phyloP scores from a whole-genome alignment of 2,888 invertebrate species.

The Argyra leucocephala region DNA sequence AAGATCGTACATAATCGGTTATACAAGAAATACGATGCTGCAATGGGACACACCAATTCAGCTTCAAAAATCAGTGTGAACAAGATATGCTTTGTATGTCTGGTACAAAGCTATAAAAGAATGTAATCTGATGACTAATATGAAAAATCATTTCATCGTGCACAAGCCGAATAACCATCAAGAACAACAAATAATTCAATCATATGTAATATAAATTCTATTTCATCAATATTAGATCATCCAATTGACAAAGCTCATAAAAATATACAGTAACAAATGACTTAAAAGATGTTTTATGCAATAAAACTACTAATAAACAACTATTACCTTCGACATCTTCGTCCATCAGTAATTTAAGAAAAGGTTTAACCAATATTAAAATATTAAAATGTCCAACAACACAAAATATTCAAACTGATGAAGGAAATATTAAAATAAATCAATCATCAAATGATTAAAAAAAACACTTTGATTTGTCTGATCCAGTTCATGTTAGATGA shows the following conservation, averaged over 20 bases:
- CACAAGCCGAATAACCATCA: conserved; percentile 20
- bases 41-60: too few species aligned
- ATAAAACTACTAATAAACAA: conserved; percentile 20
- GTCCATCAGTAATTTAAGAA: conserved; percentile 67
- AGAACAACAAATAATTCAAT: conserved; percentile 30
- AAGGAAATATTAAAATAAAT: conserved; percentile 16
- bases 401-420: conserved; percentile 28
- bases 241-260: conserved; percentile 51
- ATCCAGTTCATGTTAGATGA: conserved; percentile 72
- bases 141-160: conserved; percentile 14
- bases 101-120: too few species aligned
- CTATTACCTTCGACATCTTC: conserved; percentile 27
- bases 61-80: too few species aligned
- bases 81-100: too few species aligned
- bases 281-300: not conserved
- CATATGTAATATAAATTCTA: conserved; percentile 22
- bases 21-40: too few species aligned
- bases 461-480: conserved; percentile 37
- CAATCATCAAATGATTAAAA: conserved; percentile 18
- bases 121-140: too few species aligned
- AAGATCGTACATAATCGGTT: too few species aligned
- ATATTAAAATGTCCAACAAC: conserved; percentile 66
- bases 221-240: conserved; percentile 30
- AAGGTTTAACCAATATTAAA: conserved; percentile 74
- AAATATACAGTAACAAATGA: not conserved